Evolutionary conservation across 1,140 invertebrate genomes (phyloP), one percentile per base, ranked within the genome.

Genomic region (Lepidotrigona ventralis): DNA sequence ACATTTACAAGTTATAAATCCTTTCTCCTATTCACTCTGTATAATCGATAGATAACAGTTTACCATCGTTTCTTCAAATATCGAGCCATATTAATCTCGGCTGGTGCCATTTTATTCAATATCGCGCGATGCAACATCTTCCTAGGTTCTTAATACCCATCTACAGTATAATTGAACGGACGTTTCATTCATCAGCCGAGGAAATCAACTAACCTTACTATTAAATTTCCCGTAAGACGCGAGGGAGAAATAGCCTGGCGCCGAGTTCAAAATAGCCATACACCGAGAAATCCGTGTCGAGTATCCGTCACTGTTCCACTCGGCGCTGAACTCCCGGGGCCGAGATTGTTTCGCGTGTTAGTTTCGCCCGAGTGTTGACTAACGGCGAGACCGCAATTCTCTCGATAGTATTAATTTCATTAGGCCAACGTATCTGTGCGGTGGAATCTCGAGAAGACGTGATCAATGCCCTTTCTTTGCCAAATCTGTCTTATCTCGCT

Each of bases 261-360:
- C 14, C 9, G 58, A 79, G 86, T 86, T 73, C 81, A 78, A 75
- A 84, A 84, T 64, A 66, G 54, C 60, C 51, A 63, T 63, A 60
- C 54, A 26, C 58, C 81, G 63, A 71, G 64, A 60, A 66, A 73
- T 39, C 72, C 51, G 71, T 82, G 73, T 85, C 60, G 77, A 71
- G 74, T 89, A 90, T 91, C 79, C 78, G 86, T 91, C 91, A 91
- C 90, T 91, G 91, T 91, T 75, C 87, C 81, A 26, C n/a, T 69
- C 68, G 73, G 58, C 81, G 77, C 79, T 78, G 74, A 39, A 85
- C 85, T 89, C 86, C 6, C 39, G 39, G 84, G n/a, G 85, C 86
- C 85, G 74, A 79, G 85, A 82, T 91, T 91, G 90, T 90, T 91
- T 91, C 82, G 81, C 87, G 88, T 89, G 90, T 86, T 90, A 81